phyloP scores from a whole-genome alignment of 2,797 vertebrate species.

The Molossus molossus region DNA sequence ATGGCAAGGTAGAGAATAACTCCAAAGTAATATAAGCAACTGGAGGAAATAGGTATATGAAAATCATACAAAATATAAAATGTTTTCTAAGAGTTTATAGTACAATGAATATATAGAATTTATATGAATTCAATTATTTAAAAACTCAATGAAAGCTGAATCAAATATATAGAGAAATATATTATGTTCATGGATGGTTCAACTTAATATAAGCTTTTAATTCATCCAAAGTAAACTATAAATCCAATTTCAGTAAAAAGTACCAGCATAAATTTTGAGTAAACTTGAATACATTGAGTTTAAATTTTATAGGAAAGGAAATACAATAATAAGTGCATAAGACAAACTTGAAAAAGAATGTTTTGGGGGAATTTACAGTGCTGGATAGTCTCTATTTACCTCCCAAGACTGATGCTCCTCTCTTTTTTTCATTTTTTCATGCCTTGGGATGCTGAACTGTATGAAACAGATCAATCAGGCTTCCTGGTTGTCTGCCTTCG shows the following conservation, averaged over 20 bases:
- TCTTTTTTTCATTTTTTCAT: not conserved
- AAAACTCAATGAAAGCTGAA: constrained; percentile 14
- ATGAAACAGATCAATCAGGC: not conserved
- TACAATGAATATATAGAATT: not conserved
- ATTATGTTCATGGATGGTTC: constrained; percentile 38
- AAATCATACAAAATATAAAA: not conserved
- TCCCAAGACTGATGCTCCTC: not conserved
- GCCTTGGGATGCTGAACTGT: not conserved
- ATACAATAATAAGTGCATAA: not conserved
- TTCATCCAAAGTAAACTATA: not conserved
- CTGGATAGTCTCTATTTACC: not conserved
- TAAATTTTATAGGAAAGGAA: not conserved
- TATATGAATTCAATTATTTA: not conserved
- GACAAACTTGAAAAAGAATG: not conserved
- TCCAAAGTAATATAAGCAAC: not conserved
- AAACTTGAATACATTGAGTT: not conserved
- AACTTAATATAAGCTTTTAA: not conserved
- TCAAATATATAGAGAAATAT: not conserved
- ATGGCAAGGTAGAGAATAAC: not conserved
- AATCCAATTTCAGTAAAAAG: not conserved
- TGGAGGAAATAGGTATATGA: not conserved
- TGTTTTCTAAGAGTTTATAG: not conserved
- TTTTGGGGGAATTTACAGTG: not conserved
- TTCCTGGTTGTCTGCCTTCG: not conserved
- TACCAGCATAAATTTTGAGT: not conserved